These are phyloP conservation scores for Eurytoma californica DNA, from an alignment of 2,888 invertebrate species.

Conservation along the genomic window DNA sequence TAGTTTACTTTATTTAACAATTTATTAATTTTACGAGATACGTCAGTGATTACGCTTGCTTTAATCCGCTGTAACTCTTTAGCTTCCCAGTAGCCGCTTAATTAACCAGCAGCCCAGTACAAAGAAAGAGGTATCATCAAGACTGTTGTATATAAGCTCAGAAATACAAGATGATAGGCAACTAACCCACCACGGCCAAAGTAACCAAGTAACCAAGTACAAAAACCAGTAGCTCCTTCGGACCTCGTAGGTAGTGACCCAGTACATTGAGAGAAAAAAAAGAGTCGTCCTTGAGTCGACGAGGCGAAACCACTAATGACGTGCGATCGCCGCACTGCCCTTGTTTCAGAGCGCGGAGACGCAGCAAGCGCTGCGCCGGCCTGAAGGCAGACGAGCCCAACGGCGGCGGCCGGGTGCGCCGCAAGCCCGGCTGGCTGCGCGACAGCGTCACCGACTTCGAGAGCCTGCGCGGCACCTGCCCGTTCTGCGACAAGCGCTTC, in stretches of 20 bases:
- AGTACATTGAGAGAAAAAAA: too few relatives aligned
- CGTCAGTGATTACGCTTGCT: conserved; percentile 55
- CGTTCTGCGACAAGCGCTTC: conserved; percentile 61
- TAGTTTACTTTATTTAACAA: conserved; percentile 10
- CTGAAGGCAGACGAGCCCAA: neutral
- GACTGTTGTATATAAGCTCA: too few relatives aligned
- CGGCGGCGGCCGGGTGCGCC: conserved; percentile 21
- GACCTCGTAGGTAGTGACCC: too few relatives aligned
- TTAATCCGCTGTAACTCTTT: conserved; percentile 1
- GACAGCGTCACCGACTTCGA: conserved; percentile 51
- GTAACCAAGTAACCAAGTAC: conserved; percentile 14
- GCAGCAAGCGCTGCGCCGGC: neutral
- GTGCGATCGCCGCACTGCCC: conserved; percentile 27
- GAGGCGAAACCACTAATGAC: conserved; percentile 21
- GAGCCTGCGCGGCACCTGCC: conserved; percentile 58
- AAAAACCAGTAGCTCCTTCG: too few relatives aligned
- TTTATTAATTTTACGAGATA: conserved; percentile 1
- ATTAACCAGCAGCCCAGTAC: conserved; percentile 7
- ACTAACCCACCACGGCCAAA: conserved; percentile 35
- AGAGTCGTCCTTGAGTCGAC: too few relatives aligned
- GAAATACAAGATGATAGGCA: neutral
- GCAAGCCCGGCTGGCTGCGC: conserved; percentile 45
- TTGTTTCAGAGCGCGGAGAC: conserved; percentile 49
- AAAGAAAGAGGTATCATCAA: neutral
- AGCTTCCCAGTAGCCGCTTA: conserved; percentile 1